A percentile compares a stretch with the other conserved stretches of the same genome.
Evolutionary conservation across 1,140 invertebrate species (phyloP).

Genomic region (Onthophagus taurus): DNA sequence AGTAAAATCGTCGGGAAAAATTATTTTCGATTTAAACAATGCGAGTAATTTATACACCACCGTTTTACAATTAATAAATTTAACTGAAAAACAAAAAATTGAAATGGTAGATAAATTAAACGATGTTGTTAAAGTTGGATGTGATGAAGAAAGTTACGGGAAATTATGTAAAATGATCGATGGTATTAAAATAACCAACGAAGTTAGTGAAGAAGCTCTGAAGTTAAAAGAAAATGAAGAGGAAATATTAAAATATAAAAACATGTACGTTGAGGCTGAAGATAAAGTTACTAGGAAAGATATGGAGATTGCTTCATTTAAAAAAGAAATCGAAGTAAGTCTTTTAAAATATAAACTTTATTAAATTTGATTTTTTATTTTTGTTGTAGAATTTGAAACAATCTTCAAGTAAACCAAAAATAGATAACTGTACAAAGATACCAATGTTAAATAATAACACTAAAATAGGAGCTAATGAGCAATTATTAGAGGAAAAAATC

Average conservation of each 20-base stretch:
- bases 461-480: constrained; percentile 29
- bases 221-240: constrained; percentile 16
- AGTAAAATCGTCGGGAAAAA: neutral
- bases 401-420: no score
- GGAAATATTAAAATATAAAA: constrained; percentile 16
- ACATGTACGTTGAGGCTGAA: constrained; percentile 25
- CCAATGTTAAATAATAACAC: constrained; percentile 11
- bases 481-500: constrained; percentile 54
- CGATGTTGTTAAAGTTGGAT: neutral
- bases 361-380: neutral
- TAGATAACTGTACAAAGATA: no score
- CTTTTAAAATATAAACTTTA: neutral
- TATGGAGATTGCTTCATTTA: constrained; percentile 1
- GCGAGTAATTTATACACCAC: constrained; percentile 2
- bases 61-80: neutral
- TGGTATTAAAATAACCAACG: neutral
- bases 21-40: neutral
- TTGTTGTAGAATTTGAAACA: neutral
- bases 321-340: no score
- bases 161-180: constrained; percentile 3
- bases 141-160: neutral
- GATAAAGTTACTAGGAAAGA: constrained; percentile 28
- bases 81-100: constrained; percentile 5
- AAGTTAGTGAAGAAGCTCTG: neutral
- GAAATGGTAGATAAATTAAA: constrained; percentile 3